Evolutionary conservation across 2,888 invertebrate genomes (phyloP).

Genomic region (Bhutanitis thaidina): DNA sequence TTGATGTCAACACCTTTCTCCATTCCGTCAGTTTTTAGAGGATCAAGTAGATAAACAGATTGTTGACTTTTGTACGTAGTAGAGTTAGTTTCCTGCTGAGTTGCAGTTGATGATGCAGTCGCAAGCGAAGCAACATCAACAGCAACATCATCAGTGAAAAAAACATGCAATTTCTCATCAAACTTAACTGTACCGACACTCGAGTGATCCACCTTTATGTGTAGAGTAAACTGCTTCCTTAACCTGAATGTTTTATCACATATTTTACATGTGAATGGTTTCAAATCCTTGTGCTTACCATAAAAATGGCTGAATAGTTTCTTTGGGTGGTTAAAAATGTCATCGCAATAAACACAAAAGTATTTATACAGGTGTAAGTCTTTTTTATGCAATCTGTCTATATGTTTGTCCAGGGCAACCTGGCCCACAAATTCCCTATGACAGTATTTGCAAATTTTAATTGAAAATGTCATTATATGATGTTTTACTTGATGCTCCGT

Average conservation of each 20-base stretch:
- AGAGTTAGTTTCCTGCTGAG: neutral
- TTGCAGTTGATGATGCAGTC: slow-evolving; percentile 32
- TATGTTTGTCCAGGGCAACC: slow-evolving; percentile 44
- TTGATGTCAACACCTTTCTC: neutral
- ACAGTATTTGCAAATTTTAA: slow-evolving; percentile 50
- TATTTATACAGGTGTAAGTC: slow-evolving; percentile 58
- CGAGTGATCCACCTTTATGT: slow-evolving; percentile 58
- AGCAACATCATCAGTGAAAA: slow-evolving; percentile 49
- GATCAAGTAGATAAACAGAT: neutral
- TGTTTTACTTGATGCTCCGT: slow-evolving; percentile 40
- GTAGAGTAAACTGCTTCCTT: slow-evolving; percentile 56
- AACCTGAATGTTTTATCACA: slow-evolving; percentile 49
- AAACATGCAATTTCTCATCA: slow-evolving; percentile 59
- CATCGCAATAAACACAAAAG: slow-evolving; percentile 46
- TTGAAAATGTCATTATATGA: slow-evolving; percentile 41
- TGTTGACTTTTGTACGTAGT: neutral
- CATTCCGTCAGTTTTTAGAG: neutral
- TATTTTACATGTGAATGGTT: slow-evolving; percentile 60
- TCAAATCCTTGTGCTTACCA: slow-evolving; percentile 46
- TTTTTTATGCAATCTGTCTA: slow-evolving; percentile 41
- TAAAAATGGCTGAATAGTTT: slow-evolving; percentile 57
- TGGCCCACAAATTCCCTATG: slow-evolving; percentile 48
- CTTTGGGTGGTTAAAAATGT: slow-evolving; percentile 56
- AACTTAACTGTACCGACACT: slow-evolving; percentile 61
- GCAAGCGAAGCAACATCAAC: too few species aligned